A percentile compares a stretch with the other conserved stretches of the same genome.
These are phyloP conservation scores for Drosophila insularis DNA, from an alignment of 1,140 invertebrate species.

Conservation along the genomic window DNA sequence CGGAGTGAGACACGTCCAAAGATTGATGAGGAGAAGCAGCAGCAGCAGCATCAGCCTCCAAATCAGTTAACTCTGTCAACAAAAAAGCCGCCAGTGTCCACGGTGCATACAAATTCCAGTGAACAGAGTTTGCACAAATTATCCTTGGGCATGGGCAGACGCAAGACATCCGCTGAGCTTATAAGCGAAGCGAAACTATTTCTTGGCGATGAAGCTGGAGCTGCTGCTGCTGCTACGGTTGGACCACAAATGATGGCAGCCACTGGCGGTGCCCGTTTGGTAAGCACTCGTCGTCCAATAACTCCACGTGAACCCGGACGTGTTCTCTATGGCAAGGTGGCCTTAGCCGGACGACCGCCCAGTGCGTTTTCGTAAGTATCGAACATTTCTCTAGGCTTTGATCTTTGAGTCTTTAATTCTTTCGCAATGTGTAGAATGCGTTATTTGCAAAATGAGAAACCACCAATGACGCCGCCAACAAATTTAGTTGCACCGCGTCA, in stretches of 20 bases:
- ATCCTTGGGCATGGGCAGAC: constrained; percentile 56
- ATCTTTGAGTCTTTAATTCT: no score
- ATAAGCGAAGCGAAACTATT: constrained; percentile 89
- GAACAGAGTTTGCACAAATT: constrained; percentile 42
- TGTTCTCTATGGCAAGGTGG: constrained; percentile 86
- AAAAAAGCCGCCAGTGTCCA: constrained; percentile 11
- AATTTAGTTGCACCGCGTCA: constrained; percentile 44
- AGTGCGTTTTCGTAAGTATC: constrained; percentile 89
- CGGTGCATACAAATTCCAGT: constrained; percentile 19
- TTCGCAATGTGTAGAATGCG: constrained; percentile 55
- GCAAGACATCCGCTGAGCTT: constrained; percentile 89
- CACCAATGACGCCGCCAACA: constrained; percentile 39
- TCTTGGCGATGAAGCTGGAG: constrained; percentile 69
- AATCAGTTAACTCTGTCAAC: not conserved
- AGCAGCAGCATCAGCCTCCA: not conserved
- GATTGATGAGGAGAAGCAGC: constrained; percentile 20
- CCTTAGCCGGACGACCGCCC: constrained; percentile 86
- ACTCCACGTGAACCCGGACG: constrained; percentile 90
- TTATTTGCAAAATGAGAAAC: constrained; percentile 75
- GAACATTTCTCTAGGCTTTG: not conserved
- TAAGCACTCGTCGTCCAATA: constrained; percentile 90
- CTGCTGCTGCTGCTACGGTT: not conserved
- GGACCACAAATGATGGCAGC: constrained; percentile 40
- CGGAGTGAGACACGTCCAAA: constrained; percentile 67
- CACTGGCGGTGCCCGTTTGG: constrained; percentile 82